Percentiles rank a stretch among this genome's conserved stretches.
phyloP scores from a whole-genome alignment of 2,888 invertebrate species.

The Hemithea aestivaria region DNA sequence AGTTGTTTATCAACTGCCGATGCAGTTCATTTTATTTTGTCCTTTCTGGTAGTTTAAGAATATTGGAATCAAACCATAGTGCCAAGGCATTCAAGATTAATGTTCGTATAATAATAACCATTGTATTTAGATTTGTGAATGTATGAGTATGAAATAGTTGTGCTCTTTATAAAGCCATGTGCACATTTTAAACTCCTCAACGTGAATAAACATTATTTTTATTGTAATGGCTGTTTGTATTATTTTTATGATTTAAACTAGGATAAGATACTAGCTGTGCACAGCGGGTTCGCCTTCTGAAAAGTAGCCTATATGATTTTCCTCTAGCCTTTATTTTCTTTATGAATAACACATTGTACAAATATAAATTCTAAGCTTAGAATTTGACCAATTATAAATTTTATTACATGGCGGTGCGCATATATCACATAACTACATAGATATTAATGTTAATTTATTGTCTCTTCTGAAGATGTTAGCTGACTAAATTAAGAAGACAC shows the following conservation, averaged over 20 bases:
- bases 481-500: too few relatives aligned
- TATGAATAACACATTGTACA: too few relatives aligned
- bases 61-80: slow-evolving; percentile 45
- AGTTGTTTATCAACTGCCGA: slow-evolving; percentile 39
- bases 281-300: too few relatives aligned
- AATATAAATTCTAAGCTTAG: too few relatives aligned
- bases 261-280: too few relatives aligned
- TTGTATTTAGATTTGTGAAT: slow-evolving; percentile 26
- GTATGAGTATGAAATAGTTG: slow-evolving; percentile 30
- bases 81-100: slow-evolving; percentile 41
- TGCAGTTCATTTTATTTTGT: slow-evolving; percentile 38
- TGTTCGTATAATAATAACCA: slow-evolving; percentile 9
- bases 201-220: slow-evolving; percentile 48
- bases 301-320: too few relatives aligned
- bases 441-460: too few relatives aligned
- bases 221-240: slow-evolving; percentile 31
- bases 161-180: slow-evolving; percentile 27
- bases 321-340: too few relatives aligned
- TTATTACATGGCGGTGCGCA: too few relatives aligned
- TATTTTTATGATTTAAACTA: slow-evolving; percentile 12
- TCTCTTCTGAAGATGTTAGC: too few relatives aligned
- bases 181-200: slow-evolving; percentile 38
- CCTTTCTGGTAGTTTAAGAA: slow-evolving; percentile 31
- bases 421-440: too few relatives aligned
- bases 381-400: too few relatives aligned